Evolutionary conservation across 2,797 vertebrate species (phyloP).

Genomic region (Argya squamiceps): DNA sequence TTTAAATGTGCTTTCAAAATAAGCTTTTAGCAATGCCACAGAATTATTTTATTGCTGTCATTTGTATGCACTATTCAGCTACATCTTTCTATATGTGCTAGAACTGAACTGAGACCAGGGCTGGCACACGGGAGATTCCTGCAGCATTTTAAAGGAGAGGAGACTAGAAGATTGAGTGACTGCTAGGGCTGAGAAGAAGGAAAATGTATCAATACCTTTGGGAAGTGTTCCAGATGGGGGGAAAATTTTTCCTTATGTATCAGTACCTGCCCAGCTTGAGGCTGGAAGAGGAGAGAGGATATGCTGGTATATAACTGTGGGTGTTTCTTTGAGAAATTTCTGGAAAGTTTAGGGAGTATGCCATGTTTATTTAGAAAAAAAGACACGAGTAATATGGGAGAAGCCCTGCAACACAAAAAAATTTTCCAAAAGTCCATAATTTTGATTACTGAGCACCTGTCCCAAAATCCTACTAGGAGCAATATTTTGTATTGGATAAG

Average conservation of each 20-base stretch:
- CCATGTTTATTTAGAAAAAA: neutral
- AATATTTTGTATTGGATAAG: constrained; percentile 32
- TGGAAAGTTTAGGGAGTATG: neutral
- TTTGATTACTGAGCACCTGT: constrained; percentile 5
- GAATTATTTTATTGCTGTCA: neutral
- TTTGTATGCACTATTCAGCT: neutral
- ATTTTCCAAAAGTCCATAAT: neutral
- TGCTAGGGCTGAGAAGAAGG: neutral
- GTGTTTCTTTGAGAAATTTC: neutral
- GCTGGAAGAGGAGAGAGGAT: neutral
- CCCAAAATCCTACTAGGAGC: neutral
- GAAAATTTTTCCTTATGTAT: neutral
- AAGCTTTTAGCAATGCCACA: neutral
- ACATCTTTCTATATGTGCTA: neutral
- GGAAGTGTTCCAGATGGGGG: neutral
- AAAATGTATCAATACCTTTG: neutral
- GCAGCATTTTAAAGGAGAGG: neutral
- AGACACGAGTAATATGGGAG: neutral
- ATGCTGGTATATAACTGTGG: neutral
- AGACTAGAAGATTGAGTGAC: neutral
- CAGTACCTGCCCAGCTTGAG: neutral
- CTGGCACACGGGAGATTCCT: neutral
- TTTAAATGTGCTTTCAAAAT: neutral
- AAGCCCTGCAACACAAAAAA: neutral
- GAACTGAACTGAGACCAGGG: neutral